A percentile compares a stretch with the other conserved stretches of the same genome.
Conservation (phyloP, 2,113 vertebrate genomes). For the Ciconia maguari region DNA sequence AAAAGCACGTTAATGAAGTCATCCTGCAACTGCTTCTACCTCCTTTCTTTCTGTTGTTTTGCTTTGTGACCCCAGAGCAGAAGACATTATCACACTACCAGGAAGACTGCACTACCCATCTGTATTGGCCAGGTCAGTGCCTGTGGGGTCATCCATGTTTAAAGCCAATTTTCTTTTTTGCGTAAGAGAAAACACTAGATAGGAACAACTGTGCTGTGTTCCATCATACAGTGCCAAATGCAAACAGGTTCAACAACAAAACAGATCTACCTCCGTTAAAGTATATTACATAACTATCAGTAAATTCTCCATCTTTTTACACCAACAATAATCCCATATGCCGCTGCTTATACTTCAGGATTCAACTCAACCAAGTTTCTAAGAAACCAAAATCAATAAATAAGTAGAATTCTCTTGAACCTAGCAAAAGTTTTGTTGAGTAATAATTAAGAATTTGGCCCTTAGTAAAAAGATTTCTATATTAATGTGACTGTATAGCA, state of each 20-base stretch:
- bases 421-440: not conserved
- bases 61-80: not conserved
- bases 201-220: not conserved
- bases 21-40: not conserved
- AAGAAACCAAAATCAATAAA: conserved; percentile 1
- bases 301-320: not conserved
- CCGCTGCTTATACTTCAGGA: not conserved
- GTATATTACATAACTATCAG: conserved; percentile 2
- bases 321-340: not conserved
- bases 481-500: not conserved
- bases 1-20: not conserved
- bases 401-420: not conserved
- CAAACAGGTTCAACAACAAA: not conserved
- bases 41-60: not conserved
- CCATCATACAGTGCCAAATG: not conserved
- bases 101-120: not conserved
- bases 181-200: conserved; percentile 29
- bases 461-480: not conserved
- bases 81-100: not conserved
- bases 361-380: not conserved
- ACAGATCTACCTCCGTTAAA: not conserved
- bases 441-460: not conserved
- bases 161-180: not conserved
- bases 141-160: not conserved
- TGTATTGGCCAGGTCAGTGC: not conserved